Evolutionary conservation across 2,888 invertebrate species (phyloP).

Genomic region (Eupeodes latifasciatus): DNA sequence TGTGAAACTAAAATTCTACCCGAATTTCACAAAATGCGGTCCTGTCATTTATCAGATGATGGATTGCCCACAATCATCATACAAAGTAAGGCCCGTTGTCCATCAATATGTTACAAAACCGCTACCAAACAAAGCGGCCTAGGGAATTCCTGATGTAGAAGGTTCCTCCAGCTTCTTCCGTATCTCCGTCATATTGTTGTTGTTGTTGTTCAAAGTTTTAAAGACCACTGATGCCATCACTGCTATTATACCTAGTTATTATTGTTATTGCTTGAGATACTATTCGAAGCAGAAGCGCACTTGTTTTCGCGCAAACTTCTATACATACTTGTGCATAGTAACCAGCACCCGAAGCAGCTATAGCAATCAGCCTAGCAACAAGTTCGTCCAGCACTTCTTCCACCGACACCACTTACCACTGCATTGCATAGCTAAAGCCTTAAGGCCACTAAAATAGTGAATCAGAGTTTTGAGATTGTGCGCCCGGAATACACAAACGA

Average conservation of each 20-base stretch:
- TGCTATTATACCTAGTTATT: constrained; percentile 60
- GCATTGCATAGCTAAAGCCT: neutral
- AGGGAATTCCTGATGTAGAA: constrained; percentile 61
- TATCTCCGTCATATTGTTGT: neutral
- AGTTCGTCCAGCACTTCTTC: constrained; percentile 14
- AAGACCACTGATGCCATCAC: constrained; percentile 69
- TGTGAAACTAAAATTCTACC: neutral
- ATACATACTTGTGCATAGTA: neutral
- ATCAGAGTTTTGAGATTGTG: constrained; percentile 56
- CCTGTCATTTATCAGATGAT: constrained; percentile 28
- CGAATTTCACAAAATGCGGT: neutral
- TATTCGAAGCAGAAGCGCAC: constrained; percentile 64
- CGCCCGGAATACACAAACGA: constrained; percentile 45
- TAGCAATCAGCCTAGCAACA: constrained; percentile 53
- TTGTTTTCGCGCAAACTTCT: constrained; percentile 46
- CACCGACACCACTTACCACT: neutral
- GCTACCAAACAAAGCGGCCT: constrained; percentile 63
- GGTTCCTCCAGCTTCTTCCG: neutral
- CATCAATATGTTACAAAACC: constrained; percentile 71
- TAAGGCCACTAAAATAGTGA: constrained; percentile 42
- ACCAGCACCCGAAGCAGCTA: constrained; percentile 29
- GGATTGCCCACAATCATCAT: constrained; percentile 45
- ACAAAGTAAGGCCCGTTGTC: constrained; percentile 57
- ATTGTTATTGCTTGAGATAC: constrained; percentile 67
- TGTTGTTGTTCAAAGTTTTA: constrained; percentile 57